phyloP scores from a whole-genome alignment of 2,888 invertebrate species.

The Leptopilina drosophilae region DNA sequence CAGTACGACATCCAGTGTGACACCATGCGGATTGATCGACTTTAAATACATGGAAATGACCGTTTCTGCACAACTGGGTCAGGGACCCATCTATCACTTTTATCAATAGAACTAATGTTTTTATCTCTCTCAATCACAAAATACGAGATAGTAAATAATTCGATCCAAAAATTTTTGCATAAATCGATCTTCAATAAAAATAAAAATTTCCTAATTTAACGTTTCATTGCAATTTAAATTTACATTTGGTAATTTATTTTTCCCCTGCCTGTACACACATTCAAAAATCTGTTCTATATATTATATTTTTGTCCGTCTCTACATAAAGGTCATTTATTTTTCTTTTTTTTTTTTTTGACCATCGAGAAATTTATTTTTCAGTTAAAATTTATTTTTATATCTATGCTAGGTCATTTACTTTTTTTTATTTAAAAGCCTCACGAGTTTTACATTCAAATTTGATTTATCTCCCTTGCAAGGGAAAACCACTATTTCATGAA shows the following conservation, averaged over 20 bases:
- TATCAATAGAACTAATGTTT: conserved; percentile 8
- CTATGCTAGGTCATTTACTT: neutral
- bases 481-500: neutral
- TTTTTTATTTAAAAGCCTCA: neutral
- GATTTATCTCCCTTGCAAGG: neutral
- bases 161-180: neutral
- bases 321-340: too few species aligned
- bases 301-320: too few species aligned
- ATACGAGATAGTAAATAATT: neutral
- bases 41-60: conserved; percentile 8
- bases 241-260: neutral
- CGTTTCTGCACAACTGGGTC: conserved; percentile 19
- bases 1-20: neutral
- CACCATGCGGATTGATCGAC: conserved; percentile 21
- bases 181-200: neutral
- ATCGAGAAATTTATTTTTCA: too few species aligned
- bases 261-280: too few species aligned
- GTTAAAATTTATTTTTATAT: too few species aligned
- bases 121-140: neutral
- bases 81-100: conserved; percentile 23
- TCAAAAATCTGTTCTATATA: too few species aligned
- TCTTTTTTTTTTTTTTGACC: too few species aligned
- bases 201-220: neutral
- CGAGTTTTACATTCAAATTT: conserved; percentile 4
- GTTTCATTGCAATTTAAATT: neutral